phyloP scores from a whole-genome alignment of 2,888 invertebrate species.

The Sminthurides aquaticus region DNA sequence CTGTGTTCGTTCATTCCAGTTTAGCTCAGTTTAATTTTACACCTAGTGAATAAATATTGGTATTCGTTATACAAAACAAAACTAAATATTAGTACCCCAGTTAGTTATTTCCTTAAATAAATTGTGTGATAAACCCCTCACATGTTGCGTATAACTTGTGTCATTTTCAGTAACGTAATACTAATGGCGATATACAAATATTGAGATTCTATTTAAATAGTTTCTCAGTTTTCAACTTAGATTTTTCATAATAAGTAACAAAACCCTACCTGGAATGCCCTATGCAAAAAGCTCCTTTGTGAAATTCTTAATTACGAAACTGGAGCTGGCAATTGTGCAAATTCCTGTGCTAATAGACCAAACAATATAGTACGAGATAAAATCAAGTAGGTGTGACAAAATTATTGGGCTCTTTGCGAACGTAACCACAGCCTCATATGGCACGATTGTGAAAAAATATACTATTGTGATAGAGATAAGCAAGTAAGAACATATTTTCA shows the following conservation, averaged over 20 bases:
- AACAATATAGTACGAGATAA: no score
- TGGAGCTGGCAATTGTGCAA: no score
- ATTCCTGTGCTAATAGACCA: no score
- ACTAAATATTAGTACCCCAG: neutral
- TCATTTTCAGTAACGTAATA: constrained; percentile 2
- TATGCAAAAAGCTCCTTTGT: neutral
- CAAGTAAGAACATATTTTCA: neutral
- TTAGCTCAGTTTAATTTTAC: neutral
- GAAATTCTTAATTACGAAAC: neutral
- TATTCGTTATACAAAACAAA: no score
- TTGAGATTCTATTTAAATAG: neutral
- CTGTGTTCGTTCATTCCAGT: constrained; percentile 5
- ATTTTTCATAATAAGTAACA: neutral
- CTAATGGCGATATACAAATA: no score
- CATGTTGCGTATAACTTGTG: constrained; percentile 5
- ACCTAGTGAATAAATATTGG: no score
- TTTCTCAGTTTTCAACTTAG: neutral
- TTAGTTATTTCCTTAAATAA: neutral
- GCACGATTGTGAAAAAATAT: neutral
- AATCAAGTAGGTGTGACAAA: constrained; percentile 3
- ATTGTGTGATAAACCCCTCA: neutral
- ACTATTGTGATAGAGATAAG: neutral
- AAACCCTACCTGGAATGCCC: neutral
- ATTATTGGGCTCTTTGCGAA: neutral
- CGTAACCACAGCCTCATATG: constrained; percentile 5